phyloP scores from a whole-genome alignment of 1,140 invertebrate genomes.

The Drosophila repletoides region DNA sequence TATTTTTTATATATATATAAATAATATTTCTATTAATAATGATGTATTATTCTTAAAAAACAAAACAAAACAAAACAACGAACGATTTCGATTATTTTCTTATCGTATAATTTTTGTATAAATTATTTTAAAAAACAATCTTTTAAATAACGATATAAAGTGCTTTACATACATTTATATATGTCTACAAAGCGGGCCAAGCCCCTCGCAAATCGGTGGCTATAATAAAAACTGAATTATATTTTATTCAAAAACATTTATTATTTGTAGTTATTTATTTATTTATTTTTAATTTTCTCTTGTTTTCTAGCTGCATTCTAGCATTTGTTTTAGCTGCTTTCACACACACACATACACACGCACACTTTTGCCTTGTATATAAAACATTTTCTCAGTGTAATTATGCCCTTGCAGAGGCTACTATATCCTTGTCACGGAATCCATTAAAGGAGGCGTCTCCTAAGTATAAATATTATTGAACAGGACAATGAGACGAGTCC shows the following conservation, averaged over 20 bases:
- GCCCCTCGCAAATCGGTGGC: slow-evolving; percentile 33
- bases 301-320: slow-evolving; percentile 1
- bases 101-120: slow-evolving; percentile 39
- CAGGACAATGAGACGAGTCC: too few relatives aligned
- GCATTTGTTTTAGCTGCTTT: neutral
- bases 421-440: too few relatives aligned
- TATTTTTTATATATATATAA: slow-evolving; percentile 18
- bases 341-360: slow-evolving; percentile 9
- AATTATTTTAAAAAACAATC: slow-evolving; percentile 20
- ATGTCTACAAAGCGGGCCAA: slow-evolving; percentile 28
- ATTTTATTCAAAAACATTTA: slow-evolving; percentile 31
- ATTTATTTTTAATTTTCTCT: neutral
- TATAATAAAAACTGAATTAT: slow-evolving; percentile 55
- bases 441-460: too few relatives aligned
- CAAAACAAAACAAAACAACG: slow-evolving; percentile 26
- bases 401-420: too few relatives aligned
- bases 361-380: slow-evolving; percentile 10
- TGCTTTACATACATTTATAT: slow-evolving; percentile 39
- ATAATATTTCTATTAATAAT: slow-evolving; percentile 19
- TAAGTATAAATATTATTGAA: too few relatives aligned
- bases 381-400: slow-evolving; percentile 61
- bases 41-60: slow-evolving; percentile 28
- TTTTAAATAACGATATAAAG: slow-evolving; percentile 21
- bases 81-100: slow-evolving; percentile 38
- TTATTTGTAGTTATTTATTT: slow-evolving; percentile 29